Evolutionary conservation across 2,113 vertebrate genomes (phyloP), one percentile per base, ranked within the genome.

Genomic region (Calidris pugnax): DNA sequence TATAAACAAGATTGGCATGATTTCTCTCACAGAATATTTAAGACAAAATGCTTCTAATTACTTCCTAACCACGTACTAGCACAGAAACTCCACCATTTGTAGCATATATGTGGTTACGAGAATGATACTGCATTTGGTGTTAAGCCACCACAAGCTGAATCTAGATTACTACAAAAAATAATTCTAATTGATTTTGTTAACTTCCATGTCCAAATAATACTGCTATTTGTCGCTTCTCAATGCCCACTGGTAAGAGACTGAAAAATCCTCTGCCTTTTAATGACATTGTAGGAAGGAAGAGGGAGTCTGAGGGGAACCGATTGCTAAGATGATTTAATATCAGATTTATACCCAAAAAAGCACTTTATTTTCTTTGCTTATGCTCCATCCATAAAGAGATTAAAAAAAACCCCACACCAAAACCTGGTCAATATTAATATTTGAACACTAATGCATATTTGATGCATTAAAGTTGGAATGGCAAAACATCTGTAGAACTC

Each of bases 401-500:
- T 9, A 71, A 92, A 73, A 59, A 91, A 82, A 27, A 10, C 51
- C 51, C 6, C 7, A 91, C 69, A 66, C 18, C 57, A 15, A 50
- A 35, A 32, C 20, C 22, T 72, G 24, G 27, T 67, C 91, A 94
- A 75, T 81, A 91, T 97, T 82, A 97, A 93, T 90, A 95, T 90
- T 97, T 97, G 86, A 96, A 90, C 55, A 91, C 55, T 92, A 95
- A 92, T 75, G 45, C 3, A 66, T 67, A 95, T 89, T 47, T 96
- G 72, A 97, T 93, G 75, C 94, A 92, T 94, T 90, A 85, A 97
- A 95, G 56, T 4, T 85, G 67, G n/a, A 92, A 78, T 3, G 24
- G 55, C 1, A 2, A 88, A 92, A 73, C 26, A 85, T 92, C 96
- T 37, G 7, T 62, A 80, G 72, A 84, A 86, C 43, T 56, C 85